These are phyloP conservation scores for Channallabes apus DNA, from an alignment of 2,797 vertebrate species.

Conservation along the genomic window DNA sequence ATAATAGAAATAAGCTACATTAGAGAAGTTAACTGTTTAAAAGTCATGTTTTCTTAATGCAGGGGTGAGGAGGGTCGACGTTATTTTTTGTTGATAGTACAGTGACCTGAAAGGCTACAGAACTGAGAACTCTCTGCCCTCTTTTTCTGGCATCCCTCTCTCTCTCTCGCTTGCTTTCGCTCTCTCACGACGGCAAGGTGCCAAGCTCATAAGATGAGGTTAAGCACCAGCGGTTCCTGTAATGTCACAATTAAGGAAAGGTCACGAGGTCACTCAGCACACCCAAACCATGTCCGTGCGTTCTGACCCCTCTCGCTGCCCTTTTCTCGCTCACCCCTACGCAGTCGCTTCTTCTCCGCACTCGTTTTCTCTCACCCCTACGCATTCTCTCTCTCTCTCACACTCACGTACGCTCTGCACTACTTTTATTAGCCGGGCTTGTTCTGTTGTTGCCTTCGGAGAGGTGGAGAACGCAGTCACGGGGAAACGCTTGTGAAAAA, in stretches of 20 bases:
- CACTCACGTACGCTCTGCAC: background rate
- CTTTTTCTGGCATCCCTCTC: too few relatives aligned
- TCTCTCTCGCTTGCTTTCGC: background rate
- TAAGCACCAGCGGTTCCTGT: slow-evolving; percentile 48
- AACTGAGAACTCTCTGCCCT: background rate
- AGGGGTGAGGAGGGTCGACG: background rate
- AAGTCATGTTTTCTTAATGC: background rate
- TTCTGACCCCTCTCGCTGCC: slow-evolving; percentile 24
- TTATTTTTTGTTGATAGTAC: background rate
- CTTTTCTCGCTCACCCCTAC: slow-evolving; percentile 18
- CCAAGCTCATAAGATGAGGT: slow-evolving; percentile 51
- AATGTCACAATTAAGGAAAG: slow-evolving; percentile 58
- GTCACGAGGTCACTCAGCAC: slow-evolving; percentile 37
- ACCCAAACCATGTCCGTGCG: slow-evolving; percentile 40
- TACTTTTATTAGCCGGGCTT: slow-evolving; percentile 34
- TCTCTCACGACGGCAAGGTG: slow-evolving; percentile 6
- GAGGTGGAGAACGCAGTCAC: background rate
- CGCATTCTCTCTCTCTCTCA: background rate
- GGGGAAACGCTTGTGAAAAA: background rate
- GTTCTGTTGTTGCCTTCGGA: slow-evolving; percentile 11
- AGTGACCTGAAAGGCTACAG: background rate
- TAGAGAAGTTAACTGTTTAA: background rate
- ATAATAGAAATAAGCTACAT: background rate
- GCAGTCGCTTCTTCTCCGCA: slow-evolving; percentile 15
- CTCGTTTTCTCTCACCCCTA: slow-evolving; percentile 33